Conservation (phyloP, 2,113 vertebrate genomes). For the Haliaeetus leucogaster region DNA sequence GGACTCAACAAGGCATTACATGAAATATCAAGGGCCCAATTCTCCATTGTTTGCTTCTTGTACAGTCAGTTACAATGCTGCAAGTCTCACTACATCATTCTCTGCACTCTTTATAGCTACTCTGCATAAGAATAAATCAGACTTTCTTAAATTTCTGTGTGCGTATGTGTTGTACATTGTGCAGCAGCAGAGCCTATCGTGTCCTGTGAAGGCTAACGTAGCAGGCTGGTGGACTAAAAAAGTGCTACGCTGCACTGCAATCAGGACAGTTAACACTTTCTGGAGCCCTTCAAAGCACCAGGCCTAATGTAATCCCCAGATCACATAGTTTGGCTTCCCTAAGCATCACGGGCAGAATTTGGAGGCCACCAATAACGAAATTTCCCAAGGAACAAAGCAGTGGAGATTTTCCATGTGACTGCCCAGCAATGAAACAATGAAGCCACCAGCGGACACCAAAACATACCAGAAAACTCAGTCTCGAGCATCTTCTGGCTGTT, state of each 20-base stretch:
- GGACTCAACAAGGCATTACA: neutral
- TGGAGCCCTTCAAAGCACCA: neutral
- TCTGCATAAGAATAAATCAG: neutral
- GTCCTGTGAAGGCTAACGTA: neutral
- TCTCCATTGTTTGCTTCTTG: neutral
- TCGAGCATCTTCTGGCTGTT: neutral
- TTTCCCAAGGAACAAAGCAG: neutral
- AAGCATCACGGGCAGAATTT: neutral
- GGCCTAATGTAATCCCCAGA: neutral
- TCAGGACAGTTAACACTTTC: neutral
- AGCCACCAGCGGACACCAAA: neutral
- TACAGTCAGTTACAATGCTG: neutral
- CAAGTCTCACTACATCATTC: neutral
- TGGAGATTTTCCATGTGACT: neutral
- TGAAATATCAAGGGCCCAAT: neutral
- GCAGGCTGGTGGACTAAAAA: neutral
- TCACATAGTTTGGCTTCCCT: neutral
- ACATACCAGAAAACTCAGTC: neutral
- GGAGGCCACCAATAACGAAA: neutral
- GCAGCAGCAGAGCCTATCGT: neutral
- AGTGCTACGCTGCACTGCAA: neutral
- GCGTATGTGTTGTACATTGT: neutral
- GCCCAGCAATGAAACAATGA: neutral
- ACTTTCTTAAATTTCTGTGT: neutral
- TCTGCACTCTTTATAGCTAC: neutral